phyloP scores from a whole-genome alignment of 2,888 invertebrate species.

The Cerastoderma edule region DNA sequence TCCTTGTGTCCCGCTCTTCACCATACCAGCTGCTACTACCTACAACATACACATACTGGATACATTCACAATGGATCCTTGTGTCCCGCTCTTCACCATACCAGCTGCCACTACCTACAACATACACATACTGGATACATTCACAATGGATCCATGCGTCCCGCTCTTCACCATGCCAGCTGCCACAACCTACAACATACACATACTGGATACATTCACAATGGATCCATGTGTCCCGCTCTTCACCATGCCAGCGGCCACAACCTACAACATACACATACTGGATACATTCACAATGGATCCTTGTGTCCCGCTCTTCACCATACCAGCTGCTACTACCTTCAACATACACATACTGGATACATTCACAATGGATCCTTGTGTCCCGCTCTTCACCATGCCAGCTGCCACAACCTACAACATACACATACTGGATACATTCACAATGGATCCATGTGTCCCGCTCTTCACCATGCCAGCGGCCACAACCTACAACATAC shows the following conservation, averaged over 20 bases:
- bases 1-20: constrained; percentile 89
- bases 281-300: too few relatives aligned
- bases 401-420: constrained; percentile 89
- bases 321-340: constrained; percentile 90
- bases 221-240: constrained; percentile 89
- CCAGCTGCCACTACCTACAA: constrained; percentile 89
- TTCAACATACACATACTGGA: too few relatives aligned
- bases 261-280: constrained; percentile 86
- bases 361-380: too few relatives aligned
- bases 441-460: constrained; percentile 88
- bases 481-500: constrained; percentile 88
- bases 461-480: constrained; percentile 89
- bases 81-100: constrained; percentile 89
- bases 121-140: too few relatives aligned
- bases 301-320: constrained; percentile 89
- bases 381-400: constrained; percentile 89
- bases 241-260: constrained; percentile 90
- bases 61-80: too few relatives aligned
- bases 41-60: too few relatives aligned
- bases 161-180: constrained; percentile 89
- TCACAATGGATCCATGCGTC: constrained; percentile 88
- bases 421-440: too few relatives aligned
- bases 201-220: too few relatives aligned
- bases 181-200: constrained; percentile 88
- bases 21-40: constrained; percentile 90